phyloP scores from a whole-genome alignment of 35 echinoderm and acorn worm genomes.

The Apostichopus japonicus region DNA sequence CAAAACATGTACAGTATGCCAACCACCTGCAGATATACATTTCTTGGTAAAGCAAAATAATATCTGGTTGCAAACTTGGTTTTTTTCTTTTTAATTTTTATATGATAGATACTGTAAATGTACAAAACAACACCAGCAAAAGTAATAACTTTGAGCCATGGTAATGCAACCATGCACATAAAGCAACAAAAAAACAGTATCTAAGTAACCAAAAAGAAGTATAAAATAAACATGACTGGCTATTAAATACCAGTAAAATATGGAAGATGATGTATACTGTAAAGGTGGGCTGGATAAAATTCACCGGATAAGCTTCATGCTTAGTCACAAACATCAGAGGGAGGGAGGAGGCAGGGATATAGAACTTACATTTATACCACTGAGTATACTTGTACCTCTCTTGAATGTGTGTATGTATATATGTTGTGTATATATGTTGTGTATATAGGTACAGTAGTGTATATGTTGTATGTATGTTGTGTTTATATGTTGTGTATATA shows the following conservation, averaged over 20 bases:
- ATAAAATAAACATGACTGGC: background rate
- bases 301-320: too few species aligned
- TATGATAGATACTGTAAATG: background rate
- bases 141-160: constrained; percentile 7
- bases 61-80: constrained; percentile 17
- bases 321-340: too few species aligned
- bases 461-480: too few species aligned
- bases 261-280: background rate
- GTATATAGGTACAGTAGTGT: too few species aligned
- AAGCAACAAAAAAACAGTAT: background rate
- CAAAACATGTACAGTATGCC: too few species aligned
- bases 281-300: background rate
- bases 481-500: too few species aligned
- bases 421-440: too few species aligned
- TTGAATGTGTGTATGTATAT: too few species aligned
- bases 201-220: background rate
- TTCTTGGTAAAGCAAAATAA: constrained; percentile 1
- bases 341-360: too few species aligned
- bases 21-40: background rate
- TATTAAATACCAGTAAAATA: background rate
- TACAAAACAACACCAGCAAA: background rate
- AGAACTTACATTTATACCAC: too few species aligned
- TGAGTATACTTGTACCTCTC: too few species aligned
- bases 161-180: background rate
- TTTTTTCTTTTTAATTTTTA: background rate